Evolutionary conservation across 1,140 invertebrate species (phyloP).

Genomic region (Pseudomyrmex gracilis): DNA sequence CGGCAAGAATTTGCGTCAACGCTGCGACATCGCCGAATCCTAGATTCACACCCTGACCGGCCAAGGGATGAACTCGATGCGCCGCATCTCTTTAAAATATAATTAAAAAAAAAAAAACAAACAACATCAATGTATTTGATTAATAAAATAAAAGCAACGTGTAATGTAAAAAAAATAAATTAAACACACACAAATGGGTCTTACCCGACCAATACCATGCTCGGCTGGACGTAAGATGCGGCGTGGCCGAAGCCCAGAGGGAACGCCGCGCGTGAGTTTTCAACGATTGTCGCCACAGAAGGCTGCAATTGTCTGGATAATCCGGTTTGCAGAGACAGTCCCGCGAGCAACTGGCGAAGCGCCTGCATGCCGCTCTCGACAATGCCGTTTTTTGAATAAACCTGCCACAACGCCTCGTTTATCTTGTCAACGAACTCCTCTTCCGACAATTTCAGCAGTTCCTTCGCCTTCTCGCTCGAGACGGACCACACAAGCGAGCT

Average conservation of each 20-base stretch:
- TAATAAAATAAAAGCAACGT: not conserved
- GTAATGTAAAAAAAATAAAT: conserved; percentile 16
- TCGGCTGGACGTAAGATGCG: conserved; percentile 91
- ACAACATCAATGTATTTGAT: not conserved
- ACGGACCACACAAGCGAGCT: conserved; percentile 98
- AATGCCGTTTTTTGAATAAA: conserved; percentile 87
- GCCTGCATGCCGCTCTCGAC: conserved; percentile 87
- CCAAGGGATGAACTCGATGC: conserved; percentile 97
- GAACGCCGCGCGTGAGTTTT: conserved; percentile 93
- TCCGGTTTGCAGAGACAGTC: conserved; percentile 83
- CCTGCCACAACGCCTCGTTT: conserved; percentile 94
- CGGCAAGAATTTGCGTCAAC: conserved; percentile 89
- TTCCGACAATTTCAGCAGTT: conserved; percentile 89
- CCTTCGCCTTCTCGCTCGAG: conserved; percentile 90
- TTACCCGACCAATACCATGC: conserved; percentile 94
- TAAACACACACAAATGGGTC: conserved; percentile 50
- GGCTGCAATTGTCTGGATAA: conserved; percentile 91
- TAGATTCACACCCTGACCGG: conserved; percentile 98
- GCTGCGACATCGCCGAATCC: conserved; percentile 96
- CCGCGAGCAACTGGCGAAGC: conserved; percentile 84
- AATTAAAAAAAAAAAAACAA: not conserved
- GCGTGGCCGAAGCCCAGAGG: conserved; percentile 97
- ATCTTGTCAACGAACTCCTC: conserved; percentile 95
- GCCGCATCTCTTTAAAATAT: conserved; percentile 93
- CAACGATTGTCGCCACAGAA: conserved; percentile 88